A percentile compares a stretch with the other conserved stretches of the same genome.
phyloP scores from a whole-genome alignment of 2,797 vertebrate genomes.

The Darevskia mixta region DNA sequence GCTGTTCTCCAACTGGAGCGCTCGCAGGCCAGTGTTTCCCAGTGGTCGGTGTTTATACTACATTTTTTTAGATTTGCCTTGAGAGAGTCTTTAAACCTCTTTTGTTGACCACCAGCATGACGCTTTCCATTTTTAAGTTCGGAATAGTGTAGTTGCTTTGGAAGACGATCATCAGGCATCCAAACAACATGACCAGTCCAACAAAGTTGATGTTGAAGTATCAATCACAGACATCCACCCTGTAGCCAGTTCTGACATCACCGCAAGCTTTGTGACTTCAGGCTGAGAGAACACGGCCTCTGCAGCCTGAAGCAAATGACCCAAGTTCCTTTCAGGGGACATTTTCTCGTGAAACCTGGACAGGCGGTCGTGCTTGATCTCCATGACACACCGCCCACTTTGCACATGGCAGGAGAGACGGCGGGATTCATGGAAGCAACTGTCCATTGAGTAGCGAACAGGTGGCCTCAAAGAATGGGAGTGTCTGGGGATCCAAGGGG shows the following conservation, averaged over 20 bases:
- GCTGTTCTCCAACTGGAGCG: too few species aligned
- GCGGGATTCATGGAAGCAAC: too few species aligned
- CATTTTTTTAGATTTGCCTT: too few species aligned
- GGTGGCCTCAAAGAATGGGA: background rate
- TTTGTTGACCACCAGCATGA: too few species aligned
- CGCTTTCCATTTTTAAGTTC: too few species aligned
- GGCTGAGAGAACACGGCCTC: background rate
- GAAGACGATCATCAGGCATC: too few species aligned
- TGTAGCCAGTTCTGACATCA: conserved; percentile 32
- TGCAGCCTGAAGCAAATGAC: background rate
- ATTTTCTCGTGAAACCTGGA: background rate
- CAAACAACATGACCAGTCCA: background rate
- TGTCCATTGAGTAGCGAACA: background rate
- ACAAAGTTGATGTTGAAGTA: background rate
- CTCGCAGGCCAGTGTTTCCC: too few species aligned
- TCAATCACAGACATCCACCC: background rate
- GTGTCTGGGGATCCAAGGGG: background rate
- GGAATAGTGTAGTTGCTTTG: too few species aligned
- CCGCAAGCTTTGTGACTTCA: conserved; percentile 35
- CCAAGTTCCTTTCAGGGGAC: background rate
- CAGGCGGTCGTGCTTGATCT: too few species aligned
- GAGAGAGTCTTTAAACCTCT: too few species aligned
- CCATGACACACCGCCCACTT: background rate
- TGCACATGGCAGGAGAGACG: background rate
- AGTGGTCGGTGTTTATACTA: too few species aligned